A percentile compares a stretch with the other conserved stretches of the same genome.
Conservation (phyloP, 2,888 invertebrate species). For the Chloroclysta siterata region DNA sequence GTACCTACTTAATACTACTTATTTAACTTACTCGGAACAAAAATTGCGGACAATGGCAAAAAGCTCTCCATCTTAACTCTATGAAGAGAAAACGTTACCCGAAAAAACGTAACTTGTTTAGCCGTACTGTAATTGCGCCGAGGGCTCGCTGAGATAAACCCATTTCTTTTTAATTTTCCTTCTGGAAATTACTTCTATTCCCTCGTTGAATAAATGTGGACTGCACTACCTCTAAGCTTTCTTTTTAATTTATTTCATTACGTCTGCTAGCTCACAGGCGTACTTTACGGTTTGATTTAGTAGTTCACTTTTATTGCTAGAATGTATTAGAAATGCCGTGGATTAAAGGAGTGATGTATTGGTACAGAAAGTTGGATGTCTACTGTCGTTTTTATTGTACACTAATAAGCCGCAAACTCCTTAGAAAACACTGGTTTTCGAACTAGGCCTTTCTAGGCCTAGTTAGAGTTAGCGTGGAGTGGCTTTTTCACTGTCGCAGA, state of each 20-base stretch:
- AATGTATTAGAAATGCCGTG: conserved; percentile 8
- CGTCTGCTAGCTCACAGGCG: conserved; percentile 46
- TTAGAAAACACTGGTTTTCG: no score
- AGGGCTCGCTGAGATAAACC: conserved; percentile 70
- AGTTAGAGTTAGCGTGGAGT: no score
- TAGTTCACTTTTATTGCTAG: conserved; percentile 19
- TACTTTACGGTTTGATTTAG: conserved; percentile 55
- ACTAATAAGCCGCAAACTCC: no score
- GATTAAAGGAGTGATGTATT: not conserved
- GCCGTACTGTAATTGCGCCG: conserved; percentile 64
- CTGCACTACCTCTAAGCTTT: conserved; percentile 36
- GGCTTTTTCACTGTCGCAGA: no score
- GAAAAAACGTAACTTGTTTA: conserved; percentile 57
- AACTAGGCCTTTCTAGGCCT: no score
- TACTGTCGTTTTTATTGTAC: no score
- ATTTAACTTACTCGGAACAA: not conserved
- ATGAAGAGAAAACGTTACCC: conserved; percentile 21
- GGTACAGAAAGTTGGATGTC: not conserved
- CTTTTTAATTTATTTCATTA: conserved; percentile 58
- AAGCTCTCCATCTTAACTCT: conserved; percentile 4
- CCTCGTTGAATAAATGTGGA: conserved; percentile 70
- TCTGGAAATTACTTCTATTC: conserved; percentile 74
- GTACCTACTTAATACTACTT: not conserved
- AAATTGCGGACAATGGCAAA: conserved; percentile 1
- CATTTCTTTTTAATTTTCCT: conserved; percentile 76